Conservation (phyloP, 2,888 invertebrate species). For the Aleiodes leptofemur region DNA sequence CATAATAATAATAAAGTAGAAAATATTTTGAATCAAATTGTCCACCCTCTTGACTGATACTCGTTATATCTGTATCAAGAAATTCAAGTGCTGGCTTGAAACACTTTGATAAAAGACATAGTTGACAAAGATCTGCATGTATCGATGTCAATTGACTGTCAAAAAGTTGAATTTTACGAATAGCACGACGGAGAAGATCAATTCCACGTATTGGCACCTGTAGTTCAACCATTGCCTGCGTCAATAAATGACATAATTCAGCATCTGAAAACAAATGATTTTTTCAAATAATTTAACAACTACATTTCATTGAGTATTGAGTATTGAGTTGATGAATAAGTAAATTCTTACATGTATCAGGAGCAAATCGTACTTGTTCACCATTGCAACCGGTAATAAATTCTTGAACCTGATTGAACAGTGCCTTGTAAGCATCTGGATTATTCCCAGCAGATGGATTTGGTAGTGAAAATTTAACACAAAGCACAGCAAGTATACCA, state of each 20-base stretch:
- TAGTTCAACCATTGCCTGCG: slow-evolving; percentile 85
- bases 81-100: slow-evolving; percentile 93
- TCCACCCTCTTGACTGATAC: slow-evolving; percentile 91
- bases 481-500: slow-evolving; percentile 90
- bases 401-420: slow-evolving; percentile 88
- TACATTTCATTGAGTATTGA: too few species aligned
- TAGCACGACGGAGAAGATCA: slow-evolving; percentile 87
- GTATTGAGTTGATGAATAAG: slow-evolving; percentile 5
- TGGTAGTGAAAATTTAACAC: slow-evolving; percentile 84
- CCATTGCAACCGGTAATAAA: slow-evolving; percentile 92
- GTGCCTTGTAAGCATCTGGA: slow-evolving; percentile 74
- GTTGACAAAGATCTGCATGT: slow-evolving; percentile 94
- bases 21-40: slow-evolving; percentile 93
- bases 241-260: slow-evolving; percentile 90
- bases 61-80: slow-evolving; percentile 93
- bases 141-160: slow-evolving; percentile 95
- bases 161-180: slow-evolving; percentile 90
- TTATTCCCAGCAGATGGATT: slow-evolving; percentile 58
- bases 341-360: slow-evolving; percentile 86
- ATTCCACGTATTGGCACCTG: slow-evolving; percentile 90
- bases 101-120: slow-evolving; percentile 93
- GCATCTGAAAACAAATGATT: slow-evolving; percentile 81
- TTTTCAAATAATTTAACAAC: background rate
- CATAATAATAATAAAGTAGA: slow-evolving; percentile 96
- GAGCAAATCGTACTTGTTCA: slow-evolving; percentile 91